Evolutionary conservation across 2,888 invertebrate species (phyloP).

Genomic region (Oegoconia quadripuncta): DNA sequence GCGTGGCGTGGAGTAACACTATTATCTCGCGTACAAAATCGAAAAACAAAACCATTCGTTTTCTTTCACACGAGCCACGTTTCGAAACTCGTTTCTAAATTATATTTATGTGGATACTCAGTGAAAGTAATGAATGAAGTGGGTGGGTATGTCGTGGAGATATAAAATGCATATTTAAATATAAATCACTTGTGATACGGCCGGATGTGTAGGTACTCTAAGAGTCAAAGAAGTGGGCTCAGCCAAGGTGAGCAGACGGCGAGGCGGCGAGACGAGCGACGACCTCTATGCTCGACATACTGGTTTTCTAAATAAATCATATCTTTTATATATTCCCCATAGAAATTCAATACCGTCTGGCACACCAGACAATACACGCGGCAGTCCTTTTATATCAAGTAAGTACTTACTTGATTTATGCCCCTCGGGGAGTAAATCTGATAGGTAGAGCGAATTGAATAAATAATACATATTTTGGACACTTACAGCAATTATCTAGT

Average conservation of each 20-base stretch:
- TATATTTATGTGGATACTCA: conserved; percentile 34
- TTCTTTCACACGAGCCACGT: conserved; percentile 10
- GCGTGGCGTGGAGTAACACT: too few relatives aligned
- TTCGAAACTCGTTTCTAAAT: conserved; percentile 12
- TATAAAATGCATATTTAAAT: conserved; percentile 31
- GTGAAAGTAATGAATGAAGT: conserved; percentile 51
- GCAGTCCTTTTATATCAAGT: conserved; percentile 1
- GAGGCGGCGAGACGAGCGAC: conserved; percentile 57
- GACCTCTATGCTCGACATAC: conserved; percentile 58
- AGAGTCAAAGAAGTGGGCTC: conserved; percentile 33
- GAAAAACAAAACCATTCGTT: conserved; percentile 9
- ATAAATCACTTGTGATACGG: conserved; percentile 40
- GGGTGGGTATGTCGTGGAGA: conserved; percentile 26
- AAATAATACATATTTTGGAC: too few relatives aligned
- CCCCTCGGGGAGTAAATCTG: not conserved
- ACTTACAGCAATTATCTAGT: too few relatives aligned
- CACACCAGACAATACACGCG: conserved; percentile 35
- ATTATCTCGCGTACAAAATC: not conserved
- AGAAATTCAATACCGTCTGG: conserved; percentile 64
- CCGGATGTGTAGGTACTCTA: conserved; percentile 37
- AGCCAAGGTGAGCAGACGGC: conserved; percentile 69
- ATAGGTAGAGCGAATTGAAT: too few relatives aligned
- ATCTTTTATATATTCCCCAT: conserved; percentile 50
- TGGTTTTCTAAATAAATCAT: conserved; percentile 64
- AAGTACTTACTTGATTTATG: conserved; percentile 9